Evolutionary conservation across 2,888 invertebrate genomes (phyloP).

Genomic region (Lasioglossum lativentre): DNA sequence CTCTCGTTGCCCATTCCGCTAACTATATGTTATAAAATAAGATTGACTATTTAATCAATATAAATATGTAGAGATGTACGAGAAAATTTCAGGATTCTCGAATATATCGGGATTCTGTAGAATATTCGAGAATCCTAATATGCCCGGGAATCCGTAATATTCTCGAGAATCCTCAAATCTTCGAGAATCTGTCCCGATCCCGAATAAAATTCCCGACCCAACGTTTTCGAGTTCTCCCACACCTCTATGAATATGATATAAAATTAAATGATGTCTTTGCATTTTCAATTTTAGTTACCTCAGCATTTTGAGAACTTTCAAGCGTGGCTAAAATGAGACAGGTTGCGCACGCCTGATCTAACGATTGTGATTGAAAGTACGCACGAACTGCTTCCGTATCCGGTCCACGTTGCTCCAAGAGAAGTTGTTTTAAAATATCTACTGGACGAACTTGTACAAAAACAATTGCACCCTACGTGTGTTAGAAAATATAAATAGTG

Average conservation of each 20-base stretch:
- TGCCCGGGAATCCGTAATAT: too few relatives aligned
- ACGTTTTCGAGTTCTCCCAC: too few relatives aligned
- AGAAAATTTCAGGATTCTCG: too few relatives aligned
- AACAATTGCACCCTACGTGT: slow-evolving; percentile 90
- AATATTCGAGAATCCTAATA: too few relatives aligned
- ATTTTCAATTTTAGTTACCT: slow-evolving; percentile 84
- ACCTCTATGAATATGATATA: neutral
- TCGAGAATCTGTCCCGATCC: too few relatives aligned
- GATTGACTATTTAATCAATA: neutral
- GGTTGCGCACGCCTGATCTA: slow-evolving; percentile 95
- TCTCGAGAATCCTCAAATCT: too few relatives aligned
- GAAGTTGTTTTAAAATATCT: slow-evolving; percentile 93
- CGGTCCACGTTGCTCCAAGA: slow-evolving; percentile 93
- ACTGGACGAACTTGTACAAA: slow-evolving; percentile 94
- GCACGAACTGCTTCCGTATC: slow-evolving; percentile 94
- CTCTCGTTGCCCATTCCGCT: slow-evolving; percentile 95
- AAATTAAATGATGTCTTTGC: neutral
- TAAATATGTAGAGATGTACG: neutral
- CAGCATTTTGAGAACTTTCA: slow-evolving; percentile 87
- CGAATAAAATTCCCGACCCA: too few relatives aligned
- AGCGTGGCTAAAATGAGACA: slow-evolving; percentile 94
- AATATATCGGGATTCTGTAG: too few relatives aligned
- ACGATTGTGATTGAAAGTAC: slow-evolving; percentile 93
- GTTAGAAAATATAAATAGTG: slow-evolving; percentile 38
- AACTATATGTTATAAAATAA: slow-evolving; percentile 81